phyloP scores from a whole-genome alignment of 2,888 invertebrate genomes.

The Isotomurus palustris region DNA sequence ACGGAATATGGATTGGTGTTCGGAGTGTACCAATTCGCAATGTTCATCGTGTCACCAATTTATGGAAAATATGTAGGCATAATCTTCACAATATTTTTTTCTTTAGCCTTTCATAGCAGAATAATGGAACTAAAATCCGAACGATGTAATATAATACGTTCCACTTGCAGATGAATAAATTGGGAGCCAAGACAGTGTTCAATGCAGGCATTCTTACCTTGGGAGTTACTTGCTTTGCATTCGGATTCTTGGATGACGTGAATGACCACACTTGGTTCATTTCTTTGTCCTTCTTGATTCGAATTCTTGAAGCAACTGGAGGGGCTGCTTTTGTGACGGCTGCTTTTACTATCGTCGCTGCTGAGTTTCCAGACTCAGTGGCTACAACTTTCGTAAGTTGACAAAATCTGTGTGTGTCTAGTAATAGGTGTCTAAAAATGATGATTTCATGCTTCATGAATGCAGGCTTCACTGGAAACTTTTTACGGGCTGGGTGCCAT shows the following conservation, averaged over 20 bases:
- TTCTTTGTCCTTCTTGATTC: slow-evolving; percentile 68
- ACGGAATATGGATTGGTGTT: slow-evolving; percentile 82
- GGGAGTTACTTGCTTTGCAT: slow-evolving; percentile 76
- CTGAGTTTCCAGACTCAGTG: slow-evolving; percentile 79
- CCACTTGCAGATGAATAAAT: slow-evolving; percentile 62
- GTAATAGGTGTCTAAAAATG: too few relatives aligned
- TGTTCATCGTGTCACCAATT: slow-evolving; percentile 76
- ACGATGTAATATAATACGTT: too few relatives aligned
- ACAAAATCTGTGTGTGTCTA: too few relatives aligned
- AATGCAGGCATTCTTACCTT: slow-evolving; percentile 78
- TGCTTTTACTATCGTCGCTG: slow-evolving; percentile 79
- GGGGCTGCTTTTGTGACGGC: slow-evolving; percentile 80
- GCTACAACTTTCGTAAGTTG: slow-evolving; percentile 76
- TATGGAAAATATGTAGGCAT: slow-evolving; percentile 66
- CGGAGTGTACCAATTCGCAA: slow-evolving; percentile 77
- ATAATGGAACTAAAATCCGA: too few relatives aligned
- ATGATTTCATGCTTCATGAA: slow-evolving; percentile 3
- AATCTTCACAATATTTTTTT: too few relatives aligned
- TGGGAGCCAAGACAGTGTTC: slow-evolving; percentile 77
- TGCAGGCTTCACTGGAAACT: slow-evolving; percentile 49
- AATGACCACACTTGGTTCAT: slow-evolving; percentile 64
- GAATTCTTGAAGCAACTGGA: slow-evolving; percentile 77
- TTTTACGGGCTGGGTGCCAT: slow-evolving; percentile 55
- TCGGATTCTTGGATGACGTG: slow-evolving; percentile 54
- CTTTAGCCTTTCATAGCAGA: too few relatives aligned